Base-by-base conservation (phyloP, 2,797 vertebrate species). In the Loriculus beryllinus region DNA sequence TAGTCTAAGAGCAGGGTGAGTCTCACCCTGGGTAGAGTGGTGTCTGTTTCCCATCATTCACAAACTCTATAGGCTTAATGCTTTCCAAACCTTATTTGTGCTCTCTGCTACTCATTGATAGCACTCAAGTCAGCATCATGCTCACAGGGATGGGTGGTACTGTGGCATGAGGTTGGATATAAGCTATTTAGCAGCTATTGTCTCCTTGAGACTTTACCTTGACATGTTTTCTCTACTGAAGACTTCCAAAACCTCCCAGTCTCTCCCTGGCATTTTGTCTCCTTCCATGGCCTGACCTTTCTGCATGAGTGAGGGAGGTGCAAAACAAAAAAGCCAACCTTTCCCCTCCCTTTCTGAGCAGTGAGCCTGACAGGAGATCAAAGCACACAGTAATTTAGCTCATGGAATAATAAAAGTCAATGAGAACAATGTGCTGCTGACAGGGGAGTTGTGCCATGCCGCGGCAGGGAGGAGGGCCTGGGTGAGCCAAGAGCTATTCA, bases 361-460 rank as follows among this genome's bases (percentile, higher is more conserved):
- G 33, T 1, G 15, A 82, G 76, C 74, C 84, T 2, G 0, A 59
- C 54, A 81, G 49, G 9, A 95, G 82, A 96, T 94, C 89, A 94
- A 95, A 95, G 86, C 43, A 3, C 49, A 16, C 7, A 31, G 76
- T 67, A 68, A 79, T 91, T 88, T 78, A 94, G 54, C 28, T 76
- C 39, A 11, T 45, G 35, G 69, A 71, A 92, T 89, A 91, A 81
- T 92, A 93, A 93, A 93, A 91, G 65, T 75, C 91, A 81, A 18
- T 23, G 51, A 72, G 88, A 94, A 72, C 92, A 89, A 67, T 19
- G 65, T 94, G 82, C 62, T 91, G 86, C 84, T 92, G 95, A 89
- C 10, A 15, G 42, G 63, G 78, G n/a, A 86, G 86, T 31, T 82
- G 81, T 71, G 57, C 86, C 18, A 0, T 48, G 60, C 56, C 14